Percentiles rank a stretch among this genome's conserved stretches.
Evolutionary conservation across 2,888 invertebrate species (phyloP).

Genomic region (Fissipunctia ypsillon): DNA sequence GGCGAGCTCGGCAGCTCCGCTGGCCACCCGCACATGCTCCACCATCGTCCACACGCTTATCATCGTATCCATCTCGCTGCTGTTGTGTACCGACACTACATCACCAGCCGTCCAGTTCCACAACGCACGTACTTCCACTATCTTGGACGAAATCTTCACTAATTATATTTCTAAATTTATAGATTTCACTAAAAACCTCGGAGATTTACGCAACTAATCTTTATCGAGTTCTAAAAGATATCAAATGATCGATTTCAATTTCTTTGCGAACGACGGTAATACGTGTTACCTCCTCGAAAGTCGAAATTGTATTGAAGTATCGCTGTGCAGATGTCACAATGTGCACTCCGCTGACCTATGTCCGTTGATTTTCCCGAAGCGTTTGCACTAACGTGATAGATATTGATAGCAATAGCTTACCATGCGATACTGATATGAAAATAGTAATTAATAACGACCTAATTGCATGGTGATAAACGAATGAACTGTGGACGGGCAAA

Average conservation of each 20-base stretch:
- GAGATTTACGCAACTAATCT: conserved; percentile 52
- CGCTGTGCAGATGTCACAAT: conserved; percentile 56
- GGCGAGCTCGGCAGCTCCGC: conserved; percentile 91
- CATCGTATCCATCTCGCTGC: conserved; percentile 85
- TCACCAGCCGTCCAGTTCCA: conserved; percentile 82
- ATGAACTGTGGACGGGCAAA: conserved; percentile 71
- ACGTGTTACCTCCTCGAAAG: conserved; percentile 67
- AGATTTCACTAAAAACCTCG: conserved; percentile 58
- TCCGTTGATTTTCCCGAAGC: conserved; percentile 64
- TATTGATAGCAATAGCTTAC: conserved; percentile 71
- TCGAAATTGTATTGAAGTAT: conserved; percentile 65
- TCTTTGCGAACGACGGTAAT: conserved; percentile 57
- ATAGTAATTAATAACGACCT: conserved; percentile 83
- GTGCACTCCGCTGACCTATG: conserved; percentile 66
- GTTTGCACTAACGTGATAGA: conserved; percentile 77
- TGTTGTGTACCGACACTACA: conserved; percentile 80
- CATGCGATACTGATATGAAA: conserved; percentile 74
- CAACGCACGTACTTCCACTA: conserved; percentile 77
- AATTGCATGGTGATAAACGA: conserved; percentile 81
- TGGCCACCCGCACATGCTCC: conserved; percentile 89
- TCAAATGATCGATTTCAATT: conserved; percentile 61
- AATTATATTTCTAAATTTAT: conserved; percentile 50
- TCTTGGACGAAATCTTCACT: conserved; percentile 74
- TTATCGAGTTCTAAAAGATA: conserved; percentile 59
- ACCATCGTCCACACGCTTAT: conserved; percentile 87